phyloP scores from a whole-genome alignment of 2,888 invertebrate genomes.

The Liodrosophila aerea region DNA sequence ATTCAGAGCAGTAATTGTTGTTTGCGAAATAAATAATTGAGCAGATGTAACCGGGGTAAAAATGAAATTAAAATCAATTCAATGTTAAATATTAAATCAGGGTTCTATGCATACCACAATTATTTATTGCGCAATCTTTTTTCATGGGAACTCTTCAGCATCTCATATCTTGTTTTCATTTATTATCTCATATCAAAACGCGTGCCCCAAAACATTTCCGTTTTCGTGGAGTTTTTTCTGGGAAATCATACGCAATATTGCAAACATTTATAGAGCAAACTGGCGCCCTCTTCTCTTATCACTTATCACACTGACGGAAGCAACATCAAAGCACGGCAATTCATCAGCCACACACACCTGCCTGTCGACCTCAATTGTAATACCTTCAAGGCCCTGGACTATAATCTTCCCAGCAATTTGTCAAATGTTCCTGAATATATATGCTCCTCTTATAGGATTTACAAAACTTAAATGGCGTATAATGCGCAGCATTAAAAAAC shows the following conservation, averaged over 20 bases:
- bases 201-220: constrained; percentile 42
- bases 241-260: constrained; percentile 29
- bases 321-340: constrained; percentile 27
- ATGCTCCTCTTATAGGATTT: constrained; percentile 21
- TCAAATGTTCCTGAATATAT: constrained; percentile 32
- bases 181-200: constrained; percentile 23
- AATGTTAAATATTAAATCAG: no score
- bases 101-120: no score
- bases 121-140: no score
- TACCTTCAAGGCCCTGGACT: neutral
- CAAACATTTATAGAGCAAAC: constrained; percentile 7
- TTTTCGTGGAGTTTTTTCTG: neutral
- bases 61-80: constrained; percentile 2
- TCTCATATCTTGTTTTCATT: constrained; percentile 2
- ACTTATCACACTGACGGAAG: constrained; percentile 46
- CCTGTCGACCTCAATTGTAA: constrained; percentile 9
- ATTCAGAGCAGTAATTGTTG: constrained; percentile 17
- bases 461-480: constrained; percentile 39
- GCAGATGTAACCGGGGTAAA: constrained; percentile 3
- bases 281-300: constrained; percentile 5
- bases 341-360: neutral
- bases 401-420: constrained; percentile 29
- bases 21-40: constrained; percentile 19
- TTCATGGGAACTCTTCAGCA: no score
- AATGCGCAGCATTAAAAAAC: constrained; percentile 61